These are phyloP conservation scores for Rhopalosiphum padi DNA, from an alignment of 1,140 invertebrate genomes.

Conservation along the genomic window DNA sequence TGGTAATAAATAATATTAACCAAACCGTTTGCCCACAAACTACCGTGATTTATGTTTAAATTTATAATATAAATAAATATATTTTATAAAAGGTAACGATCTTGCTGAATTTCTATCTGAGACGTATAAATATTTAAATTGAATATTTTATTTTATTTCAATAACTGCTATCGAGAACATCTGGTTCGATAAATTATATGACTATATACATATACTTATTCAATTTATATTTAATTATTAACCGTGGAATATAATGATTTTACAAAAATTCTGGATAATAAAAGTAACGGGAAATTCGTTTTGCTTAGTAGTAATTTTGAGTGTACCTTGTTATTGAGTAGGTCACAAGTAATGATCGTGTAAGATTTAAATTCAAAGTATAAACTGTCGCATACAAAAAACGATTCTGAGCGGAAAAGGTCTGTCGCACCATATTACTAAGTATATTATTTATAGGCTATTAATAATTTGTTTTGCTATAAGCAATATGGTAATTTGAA, in stretches of 20 bases:
- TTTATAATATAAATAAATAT: background rate
- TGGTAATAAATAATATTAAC: slow-evolving; percentile 1
- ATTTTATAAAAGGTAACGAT: background rate
- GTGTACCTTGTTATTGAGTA: background rate
- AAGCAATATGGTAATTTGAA: too few relatives aligned
- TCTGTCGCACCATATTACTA: too few relatives aligned
- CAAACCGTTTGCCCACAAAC: background rate
- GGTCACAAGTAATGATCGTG: background rate
- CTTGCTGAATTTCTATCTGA: background rate
- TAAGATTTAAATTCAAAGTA: too few relatives aligned
- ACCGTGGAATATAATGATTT: background rate
- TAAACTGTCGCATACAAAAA: too few relatives aligned
- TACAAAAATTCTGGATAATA: background rate
- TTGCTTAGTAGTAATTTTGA: background rate
- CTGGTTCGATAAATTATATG: background rate
- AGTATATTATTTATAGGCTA: too few relatives aligned
- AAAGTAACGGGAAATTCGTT: background rate
- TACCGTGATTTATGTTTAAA: background rate
- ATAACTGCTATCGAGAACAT: background rate
- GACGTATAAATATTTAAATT: slow-evolving; percentile 2
- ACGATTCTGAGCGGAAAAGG: too few relatives aligned
- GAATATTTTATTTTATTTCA: background rate
- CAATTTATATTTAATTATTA: background rate
- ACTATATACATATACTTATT: background rate
- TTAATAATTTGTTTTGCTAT: too few relatives aligned